Evolutionary conservation across 2,888 invertebrate species (phyloP), one percentile per base, ranked within the genome.

Genomic region (Agrochola circellaris): DNA sequence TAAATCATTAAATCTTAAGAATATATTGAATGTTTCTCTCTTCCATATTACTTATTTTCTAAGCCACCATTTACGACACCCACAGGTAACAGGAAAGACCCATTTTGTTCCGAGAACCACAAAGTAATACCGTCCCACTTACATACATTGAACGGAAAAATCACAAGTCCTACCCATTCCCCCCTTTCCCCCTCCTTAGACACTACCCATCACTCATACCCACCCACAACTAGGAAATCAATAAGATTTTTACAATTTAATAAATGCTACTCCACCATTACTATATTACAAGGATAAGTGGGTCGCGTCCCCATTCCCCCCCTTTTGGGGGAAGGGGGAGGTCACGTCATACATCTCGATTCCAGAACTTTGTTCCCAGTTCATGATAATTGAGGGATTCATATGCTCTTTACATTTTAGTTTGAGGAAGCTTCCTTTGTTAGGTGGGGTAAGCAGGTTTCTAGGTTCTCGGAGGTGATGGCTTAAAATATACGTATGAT

Each of bases 231-330:
- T 42, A 75, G 54, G 72, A 86, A 90, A 91, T 90, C 91, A 85
- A 90, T 90, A 88, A 79, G 77, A 82, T 88, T 90, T 91, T 90
- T 85, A 89, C 86, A 90, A 88, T 90, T 87, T 88, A 90, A 88
- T 89, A 90, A 88, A 91, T 88, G 85, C 75, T 78, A 78, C 85
- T 88, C 87, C 91, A 82, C 89, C 91, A 91, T 92, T 91, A 91
- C 91, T 92, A 91, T 91, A 93, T 92, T 90, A 89, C 90, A 85
- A 79, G 92, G 88, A 92, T 91, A 94, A 94, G 92, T 95, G 91
- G 95, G 95, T 93, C 94, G 89, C 89, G 85, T 79, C 81, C n/a
- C 89, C 89, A 79, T 42, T 17, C 9, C 9, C 84, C 75, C 86
- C 87, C 66, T 62, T 71, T 77, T 26, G 62, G 79, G 74, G 77